Evolutionary conservation across 2,797 vertebrate genomes (phyloP).

Genomic region (Erethizon dorsatum): DNA sequence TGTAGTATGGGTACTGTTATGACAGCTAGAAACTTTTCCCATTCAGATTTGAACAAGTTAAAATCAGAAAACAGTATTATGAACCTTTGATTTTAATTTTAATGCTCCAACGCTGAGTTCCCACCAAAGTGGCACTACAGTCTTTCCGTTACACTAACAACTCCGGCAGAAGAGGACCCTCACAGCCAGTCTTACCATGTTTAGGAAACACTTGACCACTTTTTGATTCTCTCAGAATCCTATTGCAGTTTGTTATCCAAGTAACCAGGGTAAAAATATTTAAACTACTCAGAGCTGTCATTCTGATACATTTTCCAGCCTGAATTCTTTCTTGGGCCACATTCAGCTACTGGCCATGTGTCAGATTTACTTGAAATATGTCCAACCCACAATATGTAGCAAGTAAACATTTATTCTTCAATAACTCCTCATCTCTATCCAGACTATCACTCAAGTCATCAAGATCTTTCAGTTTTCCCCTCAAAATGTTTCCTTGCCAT

Average conservation of each 20-base stretch:
- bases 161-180: not conserved
- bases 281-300: slow-evolving; percentile 64
- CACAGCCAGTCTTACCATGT: not conserved
- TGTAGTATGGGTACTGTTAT: not conserved
- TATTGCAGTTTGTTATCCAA: slow-evolving; percentile 52
- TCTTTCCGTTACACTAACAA: not conserved
- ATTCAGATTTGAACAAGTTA: slow-evolving; percentile 16
- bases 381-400: slow-evolving; percentile 33
- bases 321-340: slow-evolving; percentile 55
- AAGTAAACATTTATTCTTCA: slow-evolving; percentile 69
- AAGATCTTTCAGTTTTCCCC: slow-evolving; percentile 25
- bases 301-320: slow-evolving; percentile 67
- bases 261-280: slow-evolving; percentile 67
- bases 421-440: slow-evolving; percentile 50
- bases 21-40: not conserved
- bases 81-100: slow-evolving; percentile 31
- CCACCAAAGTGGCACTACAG: not conserved
- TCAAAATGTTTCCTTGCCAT: not conserved
- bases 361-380: slow-evolving; percentile 57
- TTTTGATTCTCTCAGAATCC: slow-evolving; percentile 51
- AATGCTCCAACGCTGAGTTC: slow-evolving; percentile 32
- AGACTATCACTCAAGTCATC: slow-evolving; percentile 39
- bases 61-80: slow-evolving; percentile 10
- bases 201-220: slow-evolving; percentile 24
- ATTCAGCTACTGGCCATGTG: slow-evolving; percentile 15